Percentiles rank a stretch among this genome's conserved stretches.
Evolutionary conservation across 2,797 vertebrate species (phyloP).

Genomic region (Esox lucius): DNA sequence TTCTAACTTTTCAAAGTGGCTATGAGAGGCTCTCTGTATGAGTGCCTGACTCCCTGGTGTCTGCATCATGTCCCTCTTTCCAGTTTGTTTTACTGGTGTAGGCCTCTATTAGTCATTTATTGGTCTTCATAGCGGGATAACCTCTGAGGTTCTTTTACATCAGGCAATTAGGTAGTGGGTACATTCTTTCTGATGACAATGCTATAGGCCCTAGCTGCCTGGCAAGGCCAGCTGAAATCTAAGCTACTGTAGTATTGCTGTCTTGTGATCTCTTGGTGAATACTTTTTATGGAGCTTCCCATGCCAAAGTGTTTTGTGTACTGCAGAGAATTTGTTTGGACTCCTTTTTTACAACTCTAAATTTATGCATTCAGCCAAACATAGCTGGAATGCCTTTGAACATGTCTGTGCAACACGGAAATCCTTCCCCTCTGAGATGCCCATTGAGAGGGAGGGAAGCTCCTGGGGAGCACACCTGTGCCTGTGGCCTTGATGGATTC

Average conservation of each 20-base stretch:
- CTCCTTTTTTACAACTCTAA: conserved; percentile 22
- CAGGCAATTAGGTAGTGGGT: not conserved
- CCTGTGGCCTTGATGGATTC: conserved; percentile 54
- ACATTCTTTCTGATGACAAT: not conserved
- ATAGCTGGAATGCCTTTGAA: conserved; percentile 69
- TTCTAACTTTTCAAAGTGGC: not conserved
- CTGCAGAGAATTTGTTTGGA: conserved; percentile 8
- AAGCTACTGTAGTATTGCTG: not conserved
- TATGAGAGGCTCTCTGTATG: conserved; percentile 2
- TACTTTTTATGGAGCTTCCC: not conserved
- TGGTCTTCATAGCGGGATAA: not conserved
- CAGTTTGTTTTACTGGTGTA: no score
- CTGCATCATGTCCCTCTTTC: no score
- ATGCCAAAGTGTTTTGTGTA: not conserved
- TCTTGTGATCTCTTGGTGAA: not conserved
- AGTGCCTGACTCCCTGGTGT: not conserved
- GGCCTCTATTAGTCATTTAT: not conserved
- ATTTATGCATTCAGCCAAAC: conserved; percentile 57
- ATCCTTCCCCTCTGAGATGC: conserved; percentile 41
- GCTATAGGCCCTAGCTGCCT: not conserved
- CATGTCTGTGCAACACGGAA: conserved; percentile 59
- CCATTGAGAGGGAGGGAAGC: conserved; percentile 50
- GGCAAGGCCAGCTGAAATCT: not conserved
- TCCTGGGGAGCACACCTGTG: conserved; percentile 57
- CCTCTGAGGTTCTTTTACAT: not conserved